Evolutionary conservation across 2,888 invertebrate genomes (phyloP), one percentile per base, ranked within the genome.

Genomic region (Sphecodes monilicornis): DNA sequence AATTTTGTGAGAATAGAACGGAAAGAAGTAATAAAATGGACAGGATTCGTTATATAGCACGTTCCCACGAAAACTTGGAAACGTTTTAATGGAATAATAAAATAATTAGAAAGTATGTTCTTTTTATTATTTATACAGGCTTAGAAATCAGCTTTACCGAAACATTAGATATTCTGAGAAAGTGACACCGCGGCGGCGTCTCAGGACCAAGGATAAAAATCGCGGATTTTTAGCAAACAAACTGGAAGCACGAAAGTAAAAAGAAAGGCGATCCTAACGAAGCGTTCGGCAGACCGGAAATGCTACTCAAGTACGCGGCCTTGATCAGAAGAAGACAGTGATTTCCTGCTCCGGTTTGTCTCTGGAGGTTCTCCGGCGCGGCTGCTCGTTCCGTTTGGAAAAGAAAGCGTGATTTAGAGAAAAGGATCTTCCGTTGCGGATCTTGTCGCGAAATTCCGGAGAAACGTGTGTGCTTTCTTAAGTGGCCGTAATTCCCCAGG

Each of bases 401-500:
- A 57, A 60, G 76, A 60, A 76, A 76, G 80, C 64, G 10, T 41
- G 46, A 50, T 71, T 80, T 66, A 43, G 70, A 70, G 64, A 76
- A n/a, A 41, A 70, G 70, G 29, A 64, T 76, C 50, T 50, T 50
- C 64, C 60, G 32, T 18, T 10, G 46, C 39, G 36, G 39, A 50
- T 18, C 26, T 39, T n/a, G 71, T n/a, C 50, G 76, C 64, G 76
- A 76, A 66, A 71, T 71, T 71, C 76, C 76, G 70, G 39, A 64
- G 50, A 32, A 80, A 71, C 71, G 70, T 54, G 41, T 18, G 36
- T 70, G 70, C 76, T 80, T 76, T 76, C 80, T 69, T 54, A 71
- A 76, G 46, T 64, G 29, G 57, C n/a, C 11, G 29, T 32, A 36
- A 39, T 76, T 80, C 71, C 32, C 10, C 22, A 0, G 18, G 32